A percentile compares a stretch with the other conserved stretches of the same genome.
These are phyloP conservation scores for Calephelis nemesis DNA, from an alignment of 1,140 invertebrate species.

Conservation along the genomic window DNA sequence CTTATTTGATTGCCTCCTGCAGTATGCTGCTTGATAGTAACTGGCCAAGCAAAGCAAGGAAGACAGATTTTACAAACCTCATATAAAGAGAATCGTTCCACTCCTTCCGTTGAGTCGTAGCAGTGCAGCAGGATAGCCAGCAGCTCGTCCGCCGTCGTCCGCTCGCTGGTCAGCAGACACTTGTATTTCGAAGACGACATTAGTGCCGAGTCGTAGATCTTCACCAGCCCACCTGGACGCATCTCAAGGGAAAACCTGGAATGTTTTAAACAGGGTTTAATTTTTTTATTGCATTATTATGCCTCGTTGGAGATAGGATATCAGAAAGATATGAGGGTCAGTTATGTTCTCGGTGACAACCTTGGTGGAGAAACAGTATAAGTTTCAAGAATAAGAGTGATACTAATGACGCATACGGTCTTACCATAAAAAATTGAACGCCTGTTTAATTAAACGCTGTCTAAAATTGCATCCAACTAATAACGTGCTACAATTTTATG, in stretches of 20 bases:
- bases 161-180: slow-evolving; percentile 92
- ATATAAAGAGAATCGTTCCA: slow-evolving; percentile 92
- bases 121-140: slow-evolving; percentile 91
- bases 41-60: not conserved
- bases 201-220: slow-evolving; percentile 93
- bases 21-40: no score
- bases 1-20: no score
- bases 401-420: no score
- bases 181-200: slow-evolving; percentile 96
- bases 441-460: no score
- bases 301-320: no score
- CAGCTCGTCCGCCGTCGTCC: slow-evolving; percentile 93
- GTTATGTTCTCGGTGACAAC: no score
- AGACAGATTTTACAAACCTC: slow-evolving; percentile 82
- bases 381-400: no score
- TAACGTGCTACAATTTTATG: no score
- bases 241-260: slow-evolving; percentile 92
- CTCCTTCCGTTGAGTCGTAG: slow-evolving; percentile 89
- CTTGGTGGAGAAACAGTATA: no score
- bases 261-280: slow-evolving; percentile 29
- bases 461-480: no score
- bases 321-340: no score
- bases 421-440: no score
- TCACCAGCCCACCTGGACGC: slow-evolving; percentile 90
- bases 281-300: not conserved